phyloP scores from a whole-genome alignment of 2,797 vertebrate genomes.

The Syncerus caffer region DNA sequence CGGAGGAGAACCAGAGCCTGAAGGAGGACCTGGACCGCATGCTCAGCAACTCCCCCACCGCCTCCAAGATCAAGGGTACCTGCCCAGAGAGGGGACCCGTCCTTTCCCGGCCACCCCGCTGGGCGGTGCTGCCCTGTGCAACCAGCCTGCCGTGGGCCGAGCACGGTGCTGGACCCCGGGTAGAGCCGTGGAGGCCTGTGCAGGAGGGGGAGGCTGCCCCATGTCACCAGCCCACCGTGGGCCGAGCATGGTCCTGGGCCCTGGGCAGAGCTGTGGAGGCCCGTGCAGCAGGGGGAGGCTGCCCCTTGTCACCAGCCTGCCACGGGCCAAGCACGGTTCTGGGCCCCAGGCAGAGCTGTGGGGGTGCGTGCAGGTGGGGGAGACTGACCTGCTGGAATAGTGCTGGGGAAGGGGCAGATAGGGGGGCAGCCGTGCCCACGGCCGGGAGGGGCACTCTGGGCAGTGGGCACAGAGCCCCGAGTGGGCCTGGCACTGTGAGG shows the following conservation, averaged over 20 bases:
- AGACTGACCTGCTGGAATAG: neutral
- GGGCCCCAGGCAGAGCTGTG: fast-evolving
- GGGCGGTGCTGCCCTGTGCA: fast-evolving
- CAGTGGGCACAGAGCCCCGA: fast-evolving
- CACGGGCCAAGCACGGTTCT: fast-evolving
- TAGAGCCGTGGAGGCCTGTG: too few species aligned
- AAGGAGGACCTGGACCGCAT: conserved; percentile 87
- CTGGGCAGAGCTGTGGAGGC: too few species aligned
- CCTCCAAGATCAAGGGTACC: conserved; percentile 72
- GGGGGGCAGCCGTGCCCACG: neutral
- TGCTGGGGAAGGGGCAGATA: neutral
- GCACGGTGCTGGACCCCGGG: fast-evolving
- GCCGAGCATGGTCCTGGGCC: too few species aligned
- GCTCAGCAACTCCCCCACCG: conserved; percentile 79
- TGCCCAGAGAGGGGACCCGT: neutral
- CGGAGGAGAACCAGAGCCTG: conserved; percentile 88
- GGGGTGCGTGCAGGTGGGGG: fast-evolving
- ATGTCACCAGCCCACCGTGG: too few species aligned
- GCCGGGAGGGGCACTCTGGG: neutral
- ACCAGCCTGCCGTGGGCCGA: fast-evolving
- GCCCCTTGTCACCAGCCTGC: neutral
- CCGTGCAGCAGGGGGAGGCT: too few species aligned
- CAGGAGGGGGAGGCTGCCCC: too few species aligned
- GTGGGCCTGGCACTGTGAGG: neutral
- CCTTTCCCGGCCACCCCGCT: fast-evolving